A percentile compares a stretch with the other conserved stretches of the same genome.
These are phyloP conservation scores for Anomalospiza imberbis DNA, from an alignment of 2,797 vertebrate species.

Conservation along the genomic window DNA sequence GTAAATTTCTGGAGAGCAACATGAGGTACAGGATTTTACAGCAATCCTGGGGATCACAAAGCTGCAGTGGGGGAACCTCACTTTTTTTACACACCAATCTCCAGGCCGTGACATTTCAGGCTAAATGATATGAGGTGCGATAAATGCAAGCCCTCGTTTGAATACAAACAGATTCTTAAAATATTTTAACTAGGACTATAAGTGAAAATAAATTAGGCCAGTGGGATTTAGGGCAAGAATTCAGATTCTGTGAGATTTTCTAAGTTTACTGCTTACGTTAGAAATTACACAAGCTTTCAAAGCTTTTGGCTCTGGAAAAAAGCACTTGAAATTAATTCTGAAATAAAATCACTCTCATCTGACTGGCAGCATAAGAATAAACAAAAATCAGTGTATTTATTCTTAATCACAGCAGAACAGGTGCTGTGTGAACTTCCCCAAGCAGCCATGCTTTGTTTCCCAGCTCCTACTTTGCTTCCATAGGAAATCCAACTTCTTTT, in stretches of 20 bases:
- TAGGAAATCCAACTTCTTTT: not conserved
- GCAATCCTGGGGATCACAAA: slow-evolving; percentile 45
- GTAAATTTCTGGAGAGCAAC: slow-evolving; percentile 61
- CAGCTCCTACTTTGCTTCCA: not conserved
- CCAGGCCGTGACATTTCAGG: slow-evolving; percentile 58
- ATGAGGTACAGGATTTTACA: slow-evolving; percentile 52
- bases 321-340: not conserved
- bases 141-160: slow-evolving; percentile 73
- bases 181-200: slow-evolving; percentile 75
- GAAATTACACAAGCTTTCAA: slow-evolving; percentile 27
- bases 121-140: slow-evolving; percentile 75
- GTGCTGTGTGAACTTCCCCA: not conserved
- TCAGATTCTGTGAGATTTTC: slow-evolving; percentile 64
- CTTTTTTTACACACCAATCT: slow-evolving; percentile 52
- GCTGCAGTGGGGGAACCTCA: slow-evolving; percentile 54
- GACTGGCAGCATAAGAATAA: not conserved
- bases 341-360: slow-evolving; percentile 25
- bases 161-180: slow-evolving; percentile 80
- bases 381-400: not conserved
- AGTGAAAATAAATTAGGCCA: slow-evolving; percentile 72
- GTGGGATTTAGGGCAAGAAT: slow-evolving; percentile 62
- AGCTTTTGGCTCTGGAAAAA: slow-evolving; percentile 40
- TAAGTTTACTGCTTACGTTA: slow-evolving; percentile 23
- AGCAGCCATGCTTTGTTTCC: not conserved
- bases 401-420: not conserved